phyloP scores from a whole-genome alignment of 2,797 vertebrate species.

The Parauchenoglanis punctatus region DNA sequence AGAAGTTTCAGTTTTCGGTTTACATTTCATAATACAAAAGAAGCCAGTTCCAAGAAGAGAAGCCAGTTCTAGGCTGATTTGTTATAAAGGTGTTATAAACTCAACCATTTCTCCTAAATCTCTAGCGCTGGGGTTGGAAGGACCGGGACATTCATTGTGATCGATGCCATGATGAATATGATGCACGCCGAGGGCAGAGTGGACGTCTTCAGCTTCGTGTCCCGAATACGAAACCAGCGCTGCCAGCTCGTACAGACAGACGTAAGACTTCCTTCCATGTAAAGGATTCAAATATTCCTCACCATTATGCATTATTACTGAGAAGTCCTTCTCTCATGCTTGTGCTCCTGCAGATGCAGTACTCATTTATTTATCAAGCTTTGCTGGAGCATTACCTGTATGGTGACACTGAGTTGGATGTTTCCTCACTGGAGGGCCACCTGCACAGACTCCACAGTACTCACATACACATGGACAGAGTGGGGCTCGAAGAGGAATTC shows the following conservation, averaged over 20 bases:
- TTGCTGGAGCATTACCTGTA: constrained; percentile 96
- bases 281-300: background rate
- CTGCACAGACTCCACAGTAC: constrained; percentile 87
- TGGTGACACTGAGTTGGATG: constrained; percentile 95
- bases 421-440: constrained; percentile 95
- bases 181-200: constrained; percentile 87
- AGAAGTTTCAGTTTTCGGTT: background rate
- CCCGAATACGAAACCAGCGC: constrained; percentile 91
- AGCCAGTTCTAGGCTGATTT: background rate
- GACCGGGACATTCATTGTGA: constrained; percentile 95
- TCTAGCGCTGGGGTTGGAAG: constrained; percentile 91
- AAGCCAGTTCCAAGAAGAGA: background rate
- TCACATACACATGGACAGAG: constrained; percentile 84
- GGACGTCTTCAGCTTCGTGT: constrained; percentile 90
- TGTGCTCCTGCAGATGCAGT: constrained; percentile 50
- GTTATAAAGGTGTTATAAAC: background rate
- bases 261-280: constrained; percentile 70
- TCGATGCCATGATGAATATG: constrained; percentile 95
- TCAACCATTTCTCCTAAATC: background rate
- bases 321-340: background rate
- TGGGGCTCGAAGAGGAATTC: constrained; percentile 96
- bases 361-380: constrained; percentile 94
- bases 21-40: background rate
- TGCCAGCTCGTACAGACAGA: constrained; percentile 97
- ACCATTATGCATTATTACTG: background rate